phyloP scores from a whole-genome alignment of 2,797 vertebrate genomes.

The Caiman crocodilus region DNA sequence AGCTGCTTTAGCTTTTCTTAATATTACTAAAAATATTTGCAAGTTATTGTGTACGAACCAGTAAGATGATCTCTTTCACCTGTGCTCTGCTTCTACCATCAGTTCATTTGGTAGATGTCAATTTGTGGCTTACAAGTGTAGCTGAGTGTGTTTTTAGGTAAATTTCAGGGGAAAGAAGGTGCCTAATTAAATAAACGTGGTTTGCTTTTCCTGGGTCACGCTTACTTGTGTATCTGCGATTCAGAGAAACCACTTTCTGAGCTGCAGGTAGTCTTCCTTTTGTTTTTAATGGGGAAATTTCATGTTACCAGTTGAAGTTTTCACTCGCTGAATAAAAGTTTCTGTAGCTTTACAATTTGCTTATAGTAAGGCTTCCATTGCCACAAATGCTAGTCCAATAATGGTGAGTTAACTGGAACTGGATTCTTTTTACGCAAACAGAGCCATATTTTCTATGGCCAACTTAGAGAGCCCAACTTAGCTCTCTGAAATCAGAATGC shows the following conservation, averaged over 20 bases:
- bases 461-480: background rate
- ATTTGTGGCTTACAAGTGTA: background rate
- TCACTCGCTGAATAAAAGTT: background rate
- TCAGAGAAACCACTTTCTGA: background rate
- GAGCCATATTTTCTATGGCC: background rate
- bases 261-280: background rate
- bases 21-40: background rate
- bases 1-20: rapidly evolving
- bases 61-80: background rate
- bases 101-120: background rate
- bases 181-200: background rate
- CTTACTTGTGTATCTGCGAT: background rate
- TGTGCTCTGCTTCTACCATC: background rate
- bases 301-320: background rate
- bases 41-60: background rate
- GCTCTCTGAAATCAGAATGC: background rate
- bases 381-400: rapidly evolving
- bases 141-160: background rate
- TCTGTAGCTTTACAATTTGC: rapidly evolving
- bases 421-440: rapidly evolving
- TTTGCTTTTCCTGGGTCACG: background rate
- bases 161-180: background rate
- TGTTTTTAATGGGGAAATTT: background rate
- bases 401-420: background rate
- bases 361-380: background rate